phyloP scores from a whole-genome alignment of 2,888 invertebrate species.

The Theretra japonica region DNA sequence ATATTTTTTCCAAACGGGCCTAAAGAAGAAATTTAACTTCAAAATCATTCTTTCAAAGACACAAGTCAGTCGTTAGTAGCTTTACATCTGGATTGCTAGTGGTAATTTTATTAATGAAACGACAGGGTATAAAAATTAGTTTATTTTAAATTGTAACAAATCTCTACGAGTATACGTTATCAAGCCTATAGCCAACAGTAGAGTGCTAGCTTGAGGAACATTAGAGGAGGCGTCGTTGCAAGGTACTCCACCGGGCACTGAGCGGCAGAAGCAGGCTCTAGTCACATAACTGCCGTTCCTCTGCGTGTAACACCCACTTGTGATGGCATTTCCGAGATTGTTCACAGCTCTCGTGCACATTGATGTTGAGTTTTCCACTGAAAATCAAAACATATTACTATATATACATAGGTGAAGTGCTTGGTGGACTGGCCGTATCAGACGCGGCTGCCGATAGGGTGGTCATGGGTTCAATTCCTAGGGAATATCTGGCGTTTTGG shows the following conservation, averaged over 20 bases:
- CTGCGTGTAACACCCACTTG: conserved; percentile 85
- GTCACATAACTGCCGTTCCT: conserved; percentile 68
- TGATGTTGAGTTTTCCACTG: conserved; percentile 88
- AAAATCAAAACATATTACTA: conserved; percentile 51
- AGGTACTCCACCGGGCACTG: conserved; percentile 67
- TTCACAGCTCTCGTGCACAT: conserved; percentile 87
- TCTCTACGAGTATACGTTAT: conserved; percentile 20
- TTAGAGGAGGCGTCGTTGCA: conserved; percentile 58
- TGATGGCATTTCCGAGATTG: conserved; percentile 71
- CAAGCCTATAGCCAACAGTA: conserved; percentile 42
- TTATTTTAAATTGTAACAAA: background rate
- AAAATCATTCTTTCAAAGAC: too few relatives aligned
- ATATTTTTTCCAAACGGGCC: too few relatives aligned
- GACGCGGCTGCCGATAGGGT: too few relatives aligned
- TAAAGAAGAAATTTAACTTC: too few relatives aligned
- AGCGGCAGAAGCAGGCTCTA: conserved; percentile 72
- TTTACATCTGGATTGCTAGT: too few relatives aligned
- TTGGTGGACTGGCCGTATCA: too few relatives aligned
- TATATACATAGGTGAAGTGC: background rate
- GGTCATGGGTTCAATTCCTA: too few relatives aligned
- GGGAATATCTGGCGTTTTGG: too few relatives aligned
- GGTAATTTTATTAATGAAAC: too few relatives aligned
- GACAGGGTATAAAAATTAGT: background rate
- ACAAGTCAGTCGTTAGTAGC: too few relatives aligned
- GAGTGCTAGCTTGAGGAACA: conserved; percentile 39